phyloP scores from a whole-genome alignment of 2,797 vertebrate genomes.

The Sebastes trivittatus region DNA sequence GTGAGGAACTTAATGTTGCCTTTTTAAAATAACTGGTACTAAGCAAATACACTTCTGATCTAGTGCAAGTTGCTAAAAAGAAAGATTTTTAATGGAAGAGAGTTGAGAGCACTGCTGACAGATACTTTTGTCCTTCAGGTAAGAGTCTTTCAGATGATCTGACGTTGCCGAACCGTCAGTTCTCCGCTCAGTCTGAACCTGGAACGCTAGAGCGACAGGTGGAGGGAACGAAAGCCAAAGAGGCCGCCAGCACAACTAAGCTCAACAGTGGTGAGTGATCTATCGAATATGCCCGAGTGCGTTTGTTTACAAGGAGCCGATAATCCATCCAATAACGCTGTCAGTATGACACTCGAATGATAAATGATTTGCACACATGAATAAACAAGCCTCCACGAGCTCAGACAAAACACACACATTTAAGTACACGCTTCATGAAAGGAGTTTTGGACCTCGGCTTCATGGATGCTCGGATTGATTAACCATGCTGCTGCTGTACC shows the following conservation, averaged over 20 bases:
- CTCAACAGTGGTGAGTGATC: constrained; percentile 75
- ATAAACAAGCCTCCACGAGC: not conserved
- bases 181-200: constrained; percentile 69
- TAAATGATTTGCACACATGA: constrained; percentile 3
- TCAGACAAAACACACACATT: not conserved
- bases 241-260: constrained; percentile 62
- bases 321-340: constrained; percentile 9
- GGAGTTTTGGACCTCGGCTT: constrained; percentile 25
- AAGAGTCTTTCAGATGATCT: constrained; percentile 81
- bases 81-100: not conserved
- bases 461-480: constrained; percentile 66
- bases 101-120: not conserved
- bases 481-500: constrained; percentile 38
- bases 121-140: constrained; percentile 61
- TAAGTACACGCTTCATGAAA: not conserved
- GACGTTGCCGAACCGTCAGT: constrained; percentile 55
- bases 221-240: constrained; percentile 62
- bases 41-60: not conserved
- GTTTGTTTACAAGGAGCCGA: constrained; percentile 5
- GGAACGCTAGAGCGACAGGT: constrained; percentile 79
- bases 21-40: constrained; percentile 1
- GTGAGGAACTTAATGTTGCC: constrained; percentile 70
- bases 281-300: constrained; percentile 24
- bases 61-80: not conserved
- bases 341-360: constrained; percentile 5